A percentile compares a stretch with the other conserved stretches of the same genome.
Conservation (phyloP, 2,888 invertebrate species). For the Rhorus exstirpatorius region DNA sequence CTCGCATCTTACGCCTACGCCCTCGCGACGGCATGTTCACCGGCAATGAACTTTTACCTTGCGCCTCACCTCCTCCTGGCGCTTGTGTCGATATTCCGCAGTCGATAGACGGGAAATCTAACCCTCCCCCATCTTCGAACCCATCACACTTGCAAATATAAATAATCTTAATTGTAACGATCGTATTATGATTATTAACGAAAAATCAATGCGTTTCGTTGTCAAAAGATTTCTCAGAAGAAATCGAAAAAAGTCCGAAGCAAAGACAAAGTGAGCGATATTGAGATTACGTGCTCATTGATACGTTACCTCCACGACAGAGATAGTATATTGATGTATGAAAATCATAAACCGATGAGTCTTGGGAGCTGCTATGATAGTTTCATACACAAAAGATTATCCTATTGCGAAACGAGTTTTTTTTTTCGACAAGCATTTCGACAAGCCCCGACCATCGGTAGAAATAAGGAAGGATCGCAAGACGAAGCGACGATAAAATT, state of each 20-base stretch:
- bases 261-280: slow-evolving; percentile 39
- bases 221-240: slow-evolving; percentile 54
- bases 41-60: slow-evolving; percentile 75
- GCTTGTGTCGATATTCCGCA: slow-evolving; percentile 69
- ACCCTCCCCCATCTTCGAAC: not conserved
- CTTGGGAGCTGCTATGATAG: slow-evolving; percentile 33
- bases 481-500: slow-evolving; percentile 42
- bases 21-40: slow-evolving; percentile 88
- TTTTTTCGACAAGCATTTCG: no score
- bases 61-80: slow-evolving; percentile 72
- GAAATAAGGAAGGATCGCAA: slow-evolving; percentile 1
- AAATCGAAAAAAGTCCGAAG: no score
- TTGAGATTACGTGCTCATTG: slow-evolving; percentile 6
- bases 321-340: slow-evolving; percentile 2
- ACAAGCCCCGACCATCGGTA: not conserved
- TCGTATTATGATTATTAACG: not conserved
- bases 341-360: slow-evolving; percentile 30
- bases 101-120: slow-evolving; percentile 62
- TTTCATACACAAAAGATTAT: slow-evolving; percentile 55
- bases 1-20: slow-evolving; percentile 93
- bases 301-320: slow-evolving; percentile 24
- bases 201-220: slow-evolving; percentile 25
- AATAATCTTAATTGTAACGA: slow-evolving; percentile 19
- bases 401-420: slow-evolving; percentile 20
- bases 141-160: not conserved